Conservation (phyloP, 2,888 invertebrate genomes). For the Andrena camellia region DNA sequence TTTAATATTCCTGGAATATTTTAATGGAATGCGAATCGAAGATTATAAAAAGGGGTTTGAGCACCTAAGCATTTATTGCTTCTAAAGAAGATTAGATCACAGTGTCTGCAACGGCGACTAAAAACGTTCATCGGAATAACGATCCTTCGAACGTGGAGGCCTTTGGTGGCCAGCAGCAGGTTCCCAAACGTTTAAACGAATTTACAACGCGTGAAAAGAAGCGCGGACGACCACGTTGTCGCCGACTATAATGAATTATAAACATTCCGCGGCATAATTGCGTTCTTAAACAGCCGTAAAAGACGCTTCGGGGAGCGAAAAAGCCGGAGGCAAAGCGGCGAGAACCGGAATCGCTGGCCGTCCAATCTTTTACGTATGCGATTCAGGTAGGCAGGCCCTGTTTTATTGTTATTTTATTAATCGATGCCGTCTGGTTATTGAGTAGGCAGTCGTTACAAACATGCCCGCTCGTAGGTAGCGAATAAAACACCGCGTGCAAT, state of each 20-base stretch:
- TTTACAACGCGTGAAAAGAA: conserved; percentile 18
- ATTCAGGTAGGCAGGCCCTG: conserved; percentile 57
- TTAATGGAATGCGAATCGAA: too few relatives aligned
- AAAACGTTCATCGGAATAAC: too few relatives aligned
- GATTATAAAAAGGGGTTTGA: too few relatives aligned
- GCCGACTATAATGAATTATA: conserved; percentile 21
- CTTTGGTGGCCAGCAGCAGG: too few relatives aligned
- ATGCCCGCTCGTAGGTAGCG: conserved; percentile 52
- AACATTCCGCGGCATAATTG: conserved; percentile 25
- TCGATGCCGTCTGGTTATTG: conserved; percentile 74
- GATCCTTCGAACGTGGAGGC: too few relatives aligned
- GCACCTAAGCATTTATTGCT: too few relatives aligned
- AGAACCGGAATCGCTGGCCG: conserved; percentile 45
- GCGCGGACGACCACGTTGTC: background rate
- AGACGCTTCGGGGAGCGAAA: conserved; percentile 25
- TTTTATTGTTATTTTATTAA: conserved; percentile 79
- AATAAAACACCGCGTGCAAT: conserved; percentile 55
- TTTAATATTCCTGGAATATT: too few relatives aligned
- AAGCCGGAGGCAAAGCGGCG: conserved; percentile 18
- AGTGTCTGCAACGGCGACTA: too few relatives aligned
- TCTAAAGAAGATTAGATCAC: too few relatives aligned
- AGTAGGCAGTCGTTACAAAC: conserved; percentile 64
- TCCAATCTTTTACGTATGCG: conserved; percentile 49
- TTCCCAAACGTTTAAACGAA: conserved; percentile 1
- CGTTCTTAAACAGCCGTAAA: conserved; percentile 30